phyloP scores from a whole-genome alignment of 2,113 vertebrate species.

The Argyrosomus japonicus region DNA sequence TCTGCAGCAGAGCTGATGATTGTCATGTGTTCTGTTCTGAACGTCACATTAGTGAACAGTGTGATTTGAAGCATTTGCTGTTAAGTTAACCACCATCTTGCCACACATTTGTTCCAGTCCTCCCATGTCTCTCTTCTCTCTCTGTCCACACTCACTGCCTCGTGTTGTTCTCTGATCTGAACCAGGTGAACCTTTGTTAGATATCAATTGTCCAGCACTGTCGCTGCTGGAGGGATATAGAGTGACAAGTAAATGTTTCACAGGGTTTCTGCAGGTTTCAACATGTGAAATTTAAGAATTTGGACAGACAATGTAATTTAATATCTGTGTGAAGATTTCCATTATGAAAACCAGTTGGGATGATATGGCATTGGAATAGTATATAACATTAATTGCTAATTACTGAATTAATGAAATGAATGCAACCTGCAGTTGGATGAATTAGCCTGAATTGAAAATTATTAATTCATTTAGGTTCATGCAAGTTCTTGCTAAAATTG shows the following conservation, averaged over 20 bases:
- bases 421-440: neutral
- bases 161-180: neutral
- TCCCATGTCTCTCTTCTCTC: constrained; percentile 13
- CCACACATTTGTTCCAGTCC: constrained; percentile 15
- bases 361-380: too few species aligned
- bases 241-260: neutral
- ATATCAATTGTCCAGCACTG: neutral
- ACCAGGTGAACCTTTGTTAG: neutral
- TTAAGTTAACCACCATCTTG: constrained; percentile 6
- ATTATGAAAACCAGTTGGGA: neutral
- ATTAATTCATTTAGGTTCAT: too few species aligned
- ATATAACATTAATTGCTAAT: too few species aligned
- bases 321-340: neutral
- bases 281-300: neutral
- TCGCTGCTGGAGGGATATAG: neutral
- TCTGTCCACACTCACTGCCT: constrained; percentile 14
- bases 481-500: neutral
- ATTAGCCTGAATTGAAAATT: too few species aligned
- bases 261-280: neutral
- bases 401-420: neutral
- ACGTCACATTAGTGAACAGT: neutral
- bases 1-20: neutral
- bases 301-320: too few species aligned
- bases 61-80: constrained; percentile 2
- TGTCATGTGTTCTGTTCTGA: neutral